Conservation (phyloP, 1,140 invertebrate genomes). For the Apis florea region DNA sequence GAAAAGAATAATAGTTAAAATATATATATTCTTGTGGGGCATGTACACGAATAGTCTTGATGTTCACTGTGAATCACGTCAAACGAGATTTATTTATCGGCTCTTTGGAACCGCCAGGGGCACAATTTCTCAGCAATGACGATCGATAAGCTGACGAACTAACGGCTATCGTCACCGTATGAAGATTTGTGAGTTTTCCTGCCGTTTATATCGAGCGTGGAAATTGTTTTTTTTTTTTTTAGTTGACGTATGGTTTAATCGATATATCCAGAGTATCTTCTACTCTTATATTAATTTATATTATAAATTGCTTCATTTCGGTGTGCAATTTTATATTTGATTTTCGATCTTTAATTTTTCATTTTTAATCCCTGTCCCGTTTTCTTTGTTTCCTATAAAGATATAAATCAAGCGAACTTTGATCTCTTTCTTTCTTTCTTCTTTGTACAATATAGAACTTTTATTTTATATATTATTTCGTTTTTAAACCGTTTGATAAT, state of each 20-base stretch:
- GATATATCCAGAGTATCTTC: no score
- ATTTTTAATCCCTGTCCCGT: no score
- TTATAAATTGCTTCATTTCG: no score
- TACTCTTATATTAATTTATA: no score
- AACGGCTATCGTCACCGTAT: neutral
- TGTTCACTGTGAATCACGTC: neutral
- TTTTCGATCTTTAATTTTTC: no score
- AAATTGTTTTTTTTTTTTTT: neutral
- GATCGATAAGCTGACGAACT: slow-evolving; percentile 15
- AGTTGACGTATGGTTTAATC: neutral
- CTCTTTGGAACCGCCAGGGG: neutral
- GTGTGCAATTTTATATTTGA: no score
- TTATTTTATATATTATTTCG: no score
- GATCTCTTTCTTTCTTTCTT: no score
- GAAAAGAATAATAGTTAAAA: neutral
- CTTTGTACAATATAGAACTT: no score
- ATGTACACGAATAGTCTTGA: neutral
- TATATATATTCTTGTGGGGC: neutral
- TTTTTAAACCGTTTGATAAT: no score
- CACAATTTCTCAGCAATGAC: slow-evolving; percentile 7
- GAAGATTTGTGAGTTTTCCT: neutral
- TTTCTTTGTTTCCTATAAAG: no score
- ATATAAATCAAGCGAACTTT: no score
- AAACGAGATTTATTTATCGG: slow-evolving; percentile 23
- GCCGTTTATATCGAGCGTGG: neutral